Conservation (phyloP, 1,140 invertebrate genomes). For the Cotesia vestalis region DNA sequence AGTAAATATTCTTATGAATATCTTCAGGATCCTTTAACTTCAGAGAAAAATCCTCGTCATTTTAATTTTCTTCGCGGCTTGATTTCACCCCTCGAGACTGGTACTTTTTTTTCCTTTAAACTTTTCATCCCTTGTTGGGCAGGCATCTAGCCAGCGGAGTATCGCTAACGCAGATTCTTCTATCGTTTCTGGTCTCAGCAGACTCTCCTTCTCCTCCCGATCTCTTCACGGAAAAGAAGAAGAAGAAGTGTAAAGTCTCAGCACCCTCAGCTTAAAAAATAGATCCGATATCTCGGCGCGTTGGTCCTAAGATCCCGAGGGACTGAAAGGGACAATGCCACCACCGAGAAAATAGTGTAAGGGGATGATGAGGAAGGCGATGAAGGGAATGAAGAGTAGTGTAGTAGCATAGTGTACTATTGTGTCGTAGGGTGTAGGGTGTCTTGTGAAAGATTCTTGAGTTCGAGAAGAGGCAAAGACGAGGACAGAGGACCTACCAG, state of each 20-base stretch:
- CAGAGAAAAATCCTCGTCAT: slow-evolving; percentile 46
- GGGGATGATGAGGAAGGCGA: slow-evolving; percentile 23
- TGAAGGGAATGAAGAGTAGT: slow-evolving; percentile 26
- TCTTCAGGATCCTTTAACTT: slow-evolving; percentile 26
- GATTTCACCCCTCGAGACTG: slow-evolving; percentile 50
- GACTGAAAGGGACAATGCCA: slow-evolving; percentile 64
- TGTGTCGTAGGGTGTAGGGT: not conserved
- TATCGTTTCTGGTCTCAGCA: slow-evolving; percentile 36
- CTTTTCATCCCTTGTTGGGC: not conserved
- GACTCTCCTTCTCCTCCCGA: slow-evolving; percentile 44
- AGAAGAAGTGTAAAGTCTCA: slow-evolving; percentile 65
- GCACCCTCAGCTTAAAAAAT: slow-evolving; percentile 65
- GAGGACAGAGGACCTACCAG: slow-evolving; percentile 24
- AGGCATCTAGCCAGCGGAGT: slow-evolving; percentile 14
- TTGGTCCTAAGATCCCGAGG: slow-evolving; percentile 61
- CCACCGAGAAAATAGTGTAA: slow-evolving; percentile 36
- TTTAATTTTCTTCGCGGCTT: slow-evolving; percentile 61
- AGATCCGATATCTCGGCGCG: slow-evolving; percentile 63
- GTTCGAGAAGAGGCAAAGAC: slow-evolving; percentile 25
- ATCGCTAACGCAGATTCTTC: slow-evolving; percentile 24
- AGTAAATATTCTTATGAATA: slow-evolving; percentile 1
- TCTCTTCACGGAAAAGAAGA: slow-evolving; percentile 56
- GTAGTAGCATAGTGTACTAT: no score
- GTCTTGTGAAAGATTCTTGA: slow-evolving; percentile 33
- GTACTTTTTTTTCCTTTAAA: slow-evolving; percentile 22